A percentile compares a stretch with the other conserved stretches of the same genome.
Evolutionary conservation across 2,888 invertebrate genomes (phyloP).

Genomic region (Leptopilina drosophilae): DNA sequence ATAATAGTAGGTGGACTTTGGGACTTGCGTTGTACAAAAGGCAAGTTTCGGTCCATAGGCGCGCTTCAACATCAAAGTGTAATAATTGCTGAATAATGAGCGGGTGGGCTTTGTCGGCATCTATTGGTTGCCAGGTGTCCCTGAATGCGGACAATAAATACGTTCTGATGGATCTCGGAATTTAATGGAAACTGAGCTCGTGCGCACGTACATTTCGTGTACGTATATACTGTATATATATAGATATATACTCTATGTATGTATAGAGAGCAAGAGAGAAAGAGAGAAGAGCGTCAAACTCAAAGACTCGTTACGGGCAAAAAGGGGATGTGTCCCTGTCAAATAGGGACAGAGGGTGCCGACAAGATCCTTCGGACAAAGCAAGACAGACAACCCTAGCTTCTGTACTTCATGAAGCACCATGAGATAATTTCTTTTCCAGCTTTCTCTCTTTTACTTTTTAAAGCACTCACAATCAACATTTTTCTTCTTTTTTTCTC

Average conservation of each 20-base stretch:
- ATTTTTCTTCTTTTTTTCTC: background rate
- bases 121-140: conserved; percentile 39
- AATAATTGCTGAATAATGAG: conserved; percentile 41
- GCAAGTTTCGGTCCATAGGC: background rate
- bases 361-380: conserved; percentile 41
- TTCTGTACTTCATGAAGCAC: conserved; percentile 37
- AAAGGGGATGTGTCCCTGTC: conserved; percentile 43
- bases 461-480: background rate
- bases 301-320: conserved; percentile 52
- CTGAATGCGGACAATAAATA: conserved; percentile 47
- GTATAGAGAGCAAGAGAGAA: too few relatives aligned
- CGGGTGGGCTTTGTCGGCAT: conserved; percentile 34
- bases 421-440: conserved; percentile 40
- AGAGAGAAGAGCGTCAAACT: conserved; percentile 22
- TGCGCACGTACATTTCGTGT: conserved; percentile 49
- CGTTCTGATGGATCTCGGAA: conserved; percentile 57
- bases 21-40: conserved; percentile 16
- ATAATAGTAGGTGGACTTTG: background rate
- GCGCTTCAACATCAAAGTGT: conserved; percentile 37
- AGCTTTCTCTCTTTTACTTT: conserved; percentile 36
- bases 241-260: background rate
- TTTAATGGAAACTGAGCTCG: conserved; percentile 61
- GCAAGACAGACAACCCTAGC: conserved; percentile 42
- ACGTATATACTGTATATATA: too few relatives aligned
- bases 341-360: conserved; percentile 37